A percentile compares a stretch with the other conserved stretches of the same genome.
phyloP scores from a whole-genome alignment of 1,140 invertebrate genomes.

The Nephila pilipes region DNA sequence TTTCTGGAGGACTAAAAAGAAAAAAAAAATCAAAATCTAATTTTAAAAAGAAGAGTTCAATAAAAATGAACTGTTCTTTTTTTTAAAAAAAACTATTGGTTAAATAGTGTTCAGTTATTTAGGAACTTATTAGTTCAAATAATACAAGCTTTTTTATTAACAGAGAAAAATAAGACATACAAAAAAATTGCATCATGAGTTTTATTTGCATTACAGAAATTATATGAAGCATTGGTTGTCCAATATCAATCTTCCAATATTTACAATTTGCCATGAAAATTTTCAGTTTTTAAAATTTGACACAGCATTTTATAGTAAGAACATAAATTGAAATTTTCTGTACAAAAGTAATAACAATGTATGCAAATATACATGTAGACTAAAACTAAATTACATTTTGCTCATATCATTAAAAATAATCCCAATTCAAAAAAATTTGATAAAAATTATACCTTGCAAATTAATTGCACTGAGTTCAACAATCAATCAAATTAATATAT shows the following conservation, averaged over 20 bases:
- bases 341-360: conserved; percentile 32
- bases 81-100: too few relatives aligned
- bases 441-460: too few relatives aligned
- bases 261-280: conserved; percentile 66
- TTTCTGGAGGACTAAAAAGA: too few relatives aligned
- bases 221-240: conserved; percentile 59
- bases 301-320: conserved; percentile 10
- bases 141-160: too few relatives aligned
- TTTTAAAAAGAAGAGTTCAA: too few relatives aligned
- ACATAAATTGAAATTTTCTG: conserved; percentile 34
- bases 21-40: too few relatives aligned
- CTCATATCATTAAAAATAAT: neutral
- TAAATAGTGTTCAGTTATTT: too few relatives aligned
- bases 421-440: too few relatives aligned
- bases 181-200: conserved; percentile 59
- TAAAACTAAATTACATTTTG: conserved; percentile 8
- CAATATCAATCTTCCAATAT: conserved; percentile 43
- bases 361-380: conserved; percentile 45
- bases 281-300: conserved; percentile 30
- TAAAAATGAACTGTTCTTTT: too few relatives aligned
- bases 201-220: conserved; percentile 73
- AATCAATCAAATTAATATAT: too few relatives aligned
- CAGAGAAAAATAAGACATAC: neutral
- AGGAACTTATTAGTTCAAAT: too few relatives aligned
- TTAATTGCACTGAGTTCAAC: too few relatives aligned